These are phyloP conservation scores for Leptopilina syphax DNA, from an alignment of 2,888 invertebrate species.

Conservation along the genomic window DNA sequence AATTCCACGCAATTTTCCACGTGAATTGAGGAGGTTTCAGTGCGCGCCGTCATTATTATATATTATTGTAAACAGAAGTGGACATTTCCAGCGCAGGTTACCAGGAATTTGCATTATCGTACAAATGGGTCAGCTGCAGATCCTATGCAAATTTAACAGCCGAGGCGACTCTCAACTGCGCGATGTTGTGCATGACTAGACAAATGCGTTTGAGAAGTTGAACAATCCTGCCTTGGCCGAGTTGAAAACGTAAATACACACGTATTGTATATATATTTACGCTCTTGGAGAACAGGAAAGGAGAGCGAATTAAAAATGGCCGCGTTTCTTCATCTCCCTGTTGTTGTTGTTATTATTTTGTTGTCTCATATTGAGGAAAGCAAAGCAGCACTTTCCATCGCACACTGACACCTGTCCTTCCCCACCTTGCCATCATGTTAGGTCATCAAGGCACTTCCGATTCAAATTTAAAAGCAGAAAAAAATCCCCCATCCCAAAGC, in stretches of 20 bases:
- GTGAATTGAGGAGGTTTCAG: too few species aligned
- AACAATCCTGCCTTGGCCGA: conserved; percentile 62
- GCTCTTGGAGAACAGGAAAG: conserved; percentile 35
- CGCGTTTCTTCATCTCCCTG: neutral
- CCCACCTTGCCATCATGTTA: neutral
- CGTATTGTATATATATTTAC: neutral
- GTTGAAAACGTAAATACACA: conserved; percentile 49
- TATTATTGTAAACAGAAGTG: conserved; percentile 30
- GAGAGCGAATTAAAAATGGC: conserved; percentile 26
- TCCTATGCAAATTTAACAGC: conserved; percentile 59
- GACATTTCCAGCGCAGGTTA: conserved; percentile 48
- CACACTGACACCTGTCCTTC: neutral
- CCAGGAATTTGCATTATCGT: conserved; percentile 55
- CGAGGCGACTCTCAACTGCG: conserved; percentile 29
- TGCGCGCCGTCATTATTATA: neutral
- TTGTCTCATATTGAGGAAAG: neutral
- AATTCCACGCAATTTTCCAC: too few species aligned
- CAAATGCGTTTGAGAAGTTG: conserved; percentile 49
- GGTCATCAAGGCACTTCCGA: conserved; percentile 20
- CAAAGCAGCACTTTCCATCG: conserved; percentile 16
- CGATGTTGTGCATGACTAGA: conserved; percentile 53
- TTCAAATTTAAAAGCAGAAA: neutral
- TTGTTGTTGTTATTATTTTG: too few species aligned
- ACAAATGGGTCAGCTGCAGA: conserved; percentile 60
- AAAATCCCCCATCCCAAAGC: neutral